These are phyloP conservation scores for Yponomeuta sedellus DNA, from an alignment of 2,888 invertebrate species.

Conservation along the genomic window DNA sequence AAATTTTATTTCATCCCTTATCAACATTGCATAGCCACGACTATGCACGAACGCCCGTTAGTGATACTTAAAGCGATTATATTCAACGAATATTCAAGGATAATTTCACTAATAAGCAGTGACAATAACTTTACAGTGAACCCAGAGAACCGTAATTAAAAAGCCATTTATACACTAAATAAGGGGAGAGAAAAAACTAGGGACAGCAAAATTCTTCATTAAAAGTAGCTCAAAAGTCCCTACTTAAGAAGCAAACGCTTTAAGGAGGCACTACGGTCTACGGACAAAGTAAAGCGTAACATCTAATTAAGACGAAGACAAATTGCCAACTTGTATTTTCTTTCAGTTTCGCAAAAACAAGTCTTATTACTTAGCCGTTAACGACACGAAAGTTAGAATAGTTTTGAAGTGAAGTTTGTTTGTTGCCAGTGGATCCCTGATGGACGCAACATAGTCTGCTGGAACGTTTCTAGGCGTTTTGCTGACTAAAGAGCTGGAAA, in stretches of 20 bases:
- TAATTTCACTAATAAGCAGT: no score
- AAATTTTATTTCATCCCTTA: no score
- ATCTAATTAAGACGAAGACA: conserved; percentile 13
- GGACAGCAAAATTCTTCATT: conserved; percentile 2
- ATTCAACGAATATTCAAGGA: no score
- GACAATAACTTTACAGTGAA: no score
- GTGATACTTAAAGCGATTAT: no score
- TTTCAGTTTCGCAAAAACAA: neutral
- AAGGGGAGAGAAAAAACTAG: neutral
- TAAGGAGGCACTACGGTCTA: neutral
- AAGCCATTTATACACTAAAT: neutral
- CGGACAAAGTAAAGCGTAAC: conserved; percentile 10
- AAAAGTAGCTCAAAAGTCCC: conserved; percentile 8
- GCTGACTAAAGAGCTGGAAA: no score
- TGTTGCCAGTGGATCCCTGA: neutral
- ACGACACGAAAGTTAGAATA: neutral
- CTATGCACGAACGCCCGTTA: no score
- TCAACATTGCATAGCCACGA: no score
- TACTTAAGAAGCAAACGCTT: conserved; percentile 6
- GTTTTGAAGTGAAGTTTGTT: neutral
- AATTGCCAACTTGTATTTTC: neutral
- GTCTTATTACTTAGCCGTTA: neutral
- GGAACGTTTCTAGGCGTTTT: no score
- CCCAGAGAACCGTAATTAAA: neutral
- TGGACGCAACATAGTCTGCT: neutral